Conservation (phyloP, 2,797 vertebrate genomes). For the Triplophysa bombifrons region DNA sequence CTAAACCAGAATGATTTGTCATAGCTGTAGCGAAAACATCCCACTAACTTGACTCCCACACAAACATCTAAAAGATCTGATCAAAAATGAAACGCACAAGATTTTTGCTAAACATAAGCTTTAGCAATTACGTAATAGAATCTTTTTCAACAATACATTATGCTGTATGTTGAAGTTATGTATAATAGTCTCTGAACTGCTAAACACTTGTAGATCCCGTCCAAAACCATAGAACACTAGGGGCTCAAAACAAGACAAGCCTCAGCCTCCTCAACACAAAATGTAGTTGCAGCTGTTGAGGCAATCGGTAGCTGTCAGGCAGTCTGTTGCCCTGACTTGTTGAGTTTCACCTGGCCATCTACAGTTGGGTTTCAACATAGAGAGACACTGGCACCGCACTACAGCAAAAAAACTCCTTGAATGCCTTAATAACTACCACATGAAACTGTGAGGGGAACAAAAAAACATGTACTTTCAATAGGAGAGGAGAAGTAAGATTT, state of each 20-base stretch:
- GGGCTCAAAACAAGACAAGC: background rate
- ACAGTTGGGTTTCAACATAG: background rate
- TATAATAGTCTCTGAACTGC: slow-evolving; percentile 5
- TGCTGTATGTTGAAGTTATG: background rate
- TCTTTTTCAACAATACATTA: too few relatives aligned
- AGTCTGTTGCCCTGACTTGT: background rate
- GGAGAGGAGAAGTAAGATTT: background rate
- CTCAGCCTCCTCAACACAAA: background rate
- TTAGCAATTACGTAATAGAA: too few relatives aligned
- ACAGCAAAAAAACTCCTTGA: background rate
- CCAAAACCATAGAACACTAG: slow-evolving; percentile 11
- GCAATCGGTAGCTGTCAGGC: background rate
- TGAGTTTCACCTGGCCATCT: background rate
- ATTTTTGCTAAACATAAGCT: background rate
- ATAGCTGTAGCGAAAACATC: background rate
- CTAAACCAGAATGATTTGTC: background rate
- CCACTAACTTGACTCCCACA: slow-evolving; percentile 1
- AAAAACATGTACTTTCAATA: background rate
- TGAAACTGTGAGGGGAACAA: background rate
- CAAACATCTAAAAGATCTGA: background rate
- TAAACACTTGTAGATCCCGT: slow-evolving; percentile 14
- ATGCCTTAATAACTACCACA: background rate
- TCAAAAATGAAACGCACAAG: background rate
- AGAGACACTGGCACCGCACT: background rate
- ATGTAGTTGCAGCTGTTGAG: slow-evolving; percentile 2